Conservation (phyloP, 1,140 invertebrate species). For the Melitaea cinxia region DNA sequence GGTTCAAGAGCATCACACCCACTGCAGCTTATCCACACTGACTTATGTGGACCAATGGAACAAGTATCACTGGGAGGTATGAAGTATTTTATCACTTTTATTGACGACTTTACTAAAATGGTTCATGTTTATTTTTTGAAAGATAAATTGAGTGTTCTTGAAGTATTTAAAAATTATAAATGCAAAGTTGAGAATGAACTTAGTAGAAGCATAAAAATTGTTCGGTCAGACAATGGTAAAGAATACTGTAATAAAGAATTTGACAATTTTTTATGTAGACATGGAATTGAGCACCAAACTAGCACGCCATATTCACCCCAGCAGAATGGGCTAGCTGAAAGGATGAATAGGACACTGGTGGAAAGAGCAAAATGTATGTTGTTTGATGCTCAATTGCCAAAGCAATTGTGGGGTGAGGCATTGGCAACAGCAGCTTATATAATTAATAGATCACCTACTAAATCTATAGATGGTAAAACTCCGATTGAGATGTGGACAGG, state of each 20-base stretch:
- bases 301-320: conserved; percentile 35
- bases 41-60: conserved; percentile 46
- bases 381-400: conserved; percentile 33
- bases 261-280: conserved; percentile 27
- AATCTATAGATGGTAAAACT: conserved; percentile 30
- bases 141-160: conserved; percentile 30
- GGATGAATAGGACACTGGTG: conserved; percentile 39
- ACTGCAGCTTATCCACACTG: conserved; percentile 39
- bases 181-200: conserved; percentile 39
- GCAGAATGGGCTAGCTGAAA: conserved; percentile 41
- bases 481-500: conserved; percentile 39
- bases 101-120: conserved; percentile 25
- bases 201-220: conserved; percentile 35
- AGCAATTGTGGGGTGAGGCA: conserved; percentile 36
- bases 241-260: conserved; percentile 40
- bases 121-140: conserved; percentile 41
- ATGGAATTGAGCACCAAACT: conserved; percentile 42
- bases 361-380: conserved; percentile 40
- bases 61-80: conserved; percentile 36
- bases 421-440: conserved; percentile 36
- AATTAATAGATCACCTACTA: conserved; percentile 37
- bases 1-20: conserved; percentile 29
- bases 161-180: conserved; percentile 40
- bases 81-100: conserved; percentile 42
- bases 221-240: conserved; percentile 39